Base-by-base conservation (phyloP, 2,888 invertebrate species). In the Lymantria monacha region DNA sequence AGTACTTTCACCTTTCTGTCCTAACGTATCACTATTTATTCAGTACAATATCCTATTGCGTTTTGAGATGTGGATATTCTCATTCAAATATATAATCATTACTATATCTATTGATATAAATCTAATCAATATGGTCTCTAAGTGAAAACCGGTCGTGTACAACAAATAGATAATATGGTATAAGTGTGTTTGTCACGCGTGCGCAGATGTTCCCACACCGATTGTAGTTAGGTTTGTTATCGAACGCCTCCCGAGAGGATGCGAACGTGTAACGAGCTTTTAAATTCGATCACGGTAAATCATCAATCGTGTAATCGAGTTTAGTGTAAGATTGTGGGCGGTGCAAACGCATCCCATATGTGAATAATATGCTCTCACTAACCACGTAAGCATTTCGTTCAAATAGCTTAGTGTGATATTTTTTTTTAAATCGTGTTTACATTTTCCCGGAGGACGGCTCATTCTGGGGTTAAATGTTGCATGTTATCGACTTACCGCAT, bases 211-310 rank as follows among this genome's bases (percentile, higher is more conserved):
- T 77, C 75, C 66, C 77, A 78, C 76, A 68, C 60, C 66, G 65
- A 68, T 75, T 64, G 57, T 50, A 50, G 62, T 59, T 58, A 70
- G 12, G 62, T 67, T 63, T 67, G 69, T 66, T 64, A 69, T 68
- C 58, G 63, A 67, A 51, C 55, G 60, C 70, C 75, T 70, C 76
- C 66, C 67, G 63, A 67, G 69, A 81, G 77, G 79, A 83, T 79
- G 74, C 74, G 71, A 79, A 78, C 76, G 73, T 81, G 82, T 84
- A 85, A 83, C 83, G 79, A 76, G 81, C 71, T 85, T 83, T 79
- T 76, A 83, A 86, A 90, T 87, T 86, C 87, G 83, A 87, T 90
- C 79, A 82, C 83, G 69, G 85, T 91, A 90, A 91, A 91, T 91
- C 87, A 90, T 90, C 84, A 85, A 69, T 81, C 79, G 78, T 74